These are phyloP conservation scores for Myotis yumanensis DNA, from an alignment of 2,113 vertebrate genomes.

Conservation along the genomic window DNA sequence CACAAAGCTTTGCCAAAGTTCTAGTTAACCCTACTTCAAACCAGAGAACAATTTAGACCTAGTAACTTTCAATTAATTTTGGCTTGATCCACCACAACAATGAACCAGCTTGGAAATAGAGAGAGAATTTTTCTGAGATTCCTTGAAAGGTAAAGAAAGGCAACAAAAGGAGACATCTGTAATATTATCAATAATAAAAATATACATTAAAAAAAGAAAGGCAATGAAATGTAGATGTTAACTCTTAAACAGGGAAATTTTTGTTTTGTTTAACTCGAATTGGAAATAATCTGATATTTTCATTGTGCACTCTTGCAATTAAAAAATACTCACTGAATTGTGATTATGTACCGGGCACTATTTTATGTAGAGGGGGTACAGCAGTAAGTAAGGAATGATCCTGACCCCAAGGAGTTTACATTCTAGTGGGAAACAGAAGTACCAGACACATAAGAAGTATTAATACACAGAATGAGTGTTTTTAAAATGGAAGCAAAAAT, in stretches of 20 bases:
- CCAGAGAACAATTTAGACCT: not conserved
- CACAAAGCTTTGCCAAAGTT: not conserved
- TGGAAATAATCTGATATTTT: not conserved
- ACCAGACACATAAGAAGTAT: not conserved
- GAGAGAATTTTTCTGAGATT: not conserved
- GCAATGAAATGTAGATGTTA: not conserved
- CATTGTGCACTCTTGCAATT: not conserved
- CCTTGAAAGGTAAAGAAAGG: not conserved
- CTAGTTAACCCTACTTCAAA: not conserved
- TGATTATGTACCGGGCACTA: not conserved
- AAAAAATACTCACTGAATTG: not conserved
- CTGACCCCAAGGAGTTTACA: not conserved
- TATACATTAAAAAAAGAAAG: too few relatives aligned
- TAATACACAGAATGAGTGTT: not conserved
- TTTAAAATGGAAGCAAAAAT: not conserved
- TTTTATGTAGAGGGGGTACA: not conserved
- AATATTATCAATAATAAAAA: too few relatives aligned
- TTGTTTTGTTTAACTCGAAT: not conserved
- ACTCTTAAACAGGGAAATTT: not conserved
- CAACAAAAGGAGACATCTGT: not conserved
- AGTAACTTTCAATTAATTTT: constrained; percentile 5
- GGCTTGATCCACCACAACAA: not conserved
- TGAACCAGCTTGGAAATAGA: not conserved
- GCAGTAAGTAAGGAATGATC: not conserved
- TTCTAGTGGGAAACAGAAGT: not conserved